Evolutionary conservation across 1,140 invertebrate species (phyloP).

Genomic region (Pomacea maculata): DNA sequence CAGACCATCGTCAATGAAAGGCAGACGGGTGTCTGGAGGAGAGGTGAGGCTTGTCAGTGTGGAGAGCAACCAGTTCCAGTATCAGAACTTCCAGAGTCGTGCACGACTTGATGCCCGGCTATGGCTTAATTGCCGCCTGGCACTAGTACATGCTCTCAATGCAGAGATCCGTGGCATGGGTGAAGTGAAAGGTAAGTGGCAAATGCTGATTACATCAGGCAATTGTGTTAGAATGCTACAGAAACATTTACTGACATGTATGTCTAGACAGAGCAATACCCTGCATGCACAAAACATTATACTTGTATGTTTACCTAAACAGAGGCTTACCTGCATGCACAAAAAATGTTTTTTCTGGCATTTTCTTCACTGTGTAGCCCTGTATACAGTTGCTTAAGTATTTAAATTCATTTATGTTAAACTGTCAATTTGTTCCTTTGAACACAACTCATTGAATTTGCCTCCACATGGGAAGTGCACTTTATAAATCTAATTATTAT

Average conservation of each 20-base stretch:
- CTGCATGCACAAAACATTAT: too few relatives aligned
- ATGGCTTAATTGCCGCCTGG: constrained; percentile 57
- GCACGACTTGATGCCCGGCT: constrained; percentile 58
- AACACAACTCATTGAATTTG: too few relatives aligned
- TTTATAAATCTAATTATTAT: neutral
- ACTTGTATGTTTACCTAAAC: too few relatives aligned
- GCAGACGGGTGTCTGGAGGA: constrained; percentile 14
- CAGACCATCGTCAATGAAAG: constrained; percentile 58
- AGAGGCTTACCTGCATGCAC: too few relatives aligned
- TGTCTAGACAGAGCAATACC: too few relatives aligned
- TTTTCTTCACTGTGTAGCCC: too few relatives aligned
- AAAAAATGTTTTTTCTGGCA: too few relatives aligned
- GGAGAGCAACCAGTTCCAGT: constrained; percentile 56
- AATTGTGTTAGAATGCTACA: neutral
- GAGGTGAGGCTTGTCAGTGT: constrained; percentile 46
- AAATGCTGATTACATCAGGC: neutral
- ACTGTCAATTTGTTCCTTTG: too few relatives aligned
- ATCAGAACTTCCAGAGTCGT: constrained; percentile 62
- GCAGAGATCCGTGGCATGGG: constrained; percentile 61
- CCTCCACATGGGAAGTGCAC: too few relatives aligned
- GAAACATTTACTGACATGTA: too few relatives aligned
- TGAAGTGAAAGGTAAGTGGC: constrained; percentile 57
- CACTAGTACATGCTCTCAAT: constrained; percentile 53
- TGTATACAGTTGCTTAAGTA: too few relatives aligned
- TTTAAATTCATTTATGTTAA: too few relatives aligned